These are phyloP conservation scores for Pipistrellus pipistrellus DNA, from an alignment of 2,797 vertebrate species.

Conservation along the genomic window DNA sequence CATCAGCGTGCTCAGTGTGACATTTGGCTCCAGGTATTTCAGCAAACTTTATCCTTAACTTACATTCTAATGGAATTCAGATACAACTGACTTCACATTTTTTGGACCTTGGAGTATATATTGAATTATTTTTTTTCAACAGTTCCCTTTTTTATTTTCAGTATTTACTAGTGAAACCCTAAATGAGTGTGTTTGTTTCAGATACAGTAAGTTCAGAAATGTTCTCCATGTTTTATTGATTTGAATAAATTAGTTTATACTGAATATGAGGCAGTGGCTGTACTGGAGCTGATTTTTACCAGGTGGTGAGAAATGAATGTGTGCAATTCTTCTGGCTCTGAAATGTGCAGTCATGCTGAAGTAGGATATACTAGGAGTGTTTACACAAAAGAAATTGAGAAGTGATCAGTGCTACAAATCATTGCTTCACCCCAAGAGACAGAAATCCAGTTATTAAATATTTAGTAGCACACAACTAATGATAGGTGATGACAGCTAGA, in stretches of 20 bases:
- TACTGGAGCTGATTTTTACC: background rate
- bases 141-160: background rate
- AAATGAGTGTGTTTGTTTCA: background rate
- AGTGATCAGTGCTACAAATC: background rate
- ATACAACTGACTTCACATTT: background rate
- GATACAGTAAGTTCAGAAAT: background rate
- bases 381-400: background rate
- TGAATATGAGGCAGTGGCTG: background rate
- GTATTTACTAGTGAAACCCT: background rate
- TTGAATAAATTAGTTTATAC: background rate
- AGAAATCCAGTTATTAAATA: background rate
- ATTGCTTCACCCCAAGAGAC: background rate
- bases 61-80: constrained; percentile 6
- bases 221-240: background rate
- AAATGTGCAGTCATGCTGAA: background rate
- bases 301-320: background rate
- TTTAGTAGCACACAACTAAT: background rate
- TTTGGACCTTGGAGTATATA: background rate
- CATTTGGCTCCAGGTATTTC: background rate
- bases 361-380: background rate
- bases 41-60: background rate
- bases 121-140: background rate
- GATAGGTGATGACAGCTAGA: background rate
- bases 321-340: background rate
- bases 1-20: background rate